These are phyloP conservation scores for Pedionomus torquatus DNA, from an alignment of 2,113 vertebrate genomes.

Conservation along the genomic window DNA sequence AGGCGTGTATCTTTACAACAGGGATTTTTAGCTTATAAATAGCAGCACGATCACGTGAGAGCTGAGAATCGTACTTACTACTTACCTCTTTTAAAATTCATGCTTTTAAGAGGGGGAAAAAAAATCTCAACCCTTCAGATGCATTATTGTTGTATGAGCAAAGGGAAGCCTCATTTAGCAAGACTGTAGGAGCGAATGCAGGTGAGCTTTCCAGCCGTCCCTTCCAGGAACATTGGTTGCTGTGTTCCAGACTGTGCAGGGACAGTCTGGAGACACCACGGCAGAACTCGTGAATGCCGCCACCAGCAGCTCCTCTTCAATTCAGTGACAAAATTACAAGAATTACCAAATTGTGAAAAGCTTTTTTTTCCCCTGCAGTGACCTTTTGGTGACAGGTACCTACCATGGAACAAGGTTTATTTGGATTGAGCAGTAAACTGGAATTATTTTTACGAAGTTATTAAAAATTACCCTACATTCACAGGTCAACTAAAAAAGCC, in stretches of 20 bases:
- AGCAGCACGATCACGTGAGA: background rate
- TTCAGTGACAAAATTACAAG: background rate
- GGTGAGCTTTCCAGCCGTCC: background rate
- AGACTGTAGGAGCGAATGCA: background rate
- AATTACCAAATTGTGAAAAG: background rate
- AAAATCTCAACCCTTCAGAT: background rate
- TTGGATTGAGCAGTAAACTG: background rate
- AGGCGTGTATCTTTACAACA: background rate
- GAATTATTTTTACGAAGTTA: background rate
- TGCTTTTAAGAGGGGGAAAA: background rate
- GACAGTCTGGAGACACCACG: too few species aligned
- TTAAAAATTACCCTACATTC: background rate
- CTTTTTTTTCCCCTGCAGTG: background rate
- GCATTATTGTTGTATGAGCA: background rate
- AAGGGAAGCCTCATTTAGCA: background rate
- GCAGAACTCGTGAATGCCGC: background rate
- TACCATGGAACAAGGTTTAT: background rate
- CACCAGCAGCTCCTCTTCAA: rapidly evolving
- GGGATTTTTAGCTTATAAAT: background rate
- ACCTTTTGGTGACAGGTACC: background rate
- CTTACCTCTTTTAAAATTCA: background rate
- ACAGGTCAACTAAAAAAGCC: background rate
- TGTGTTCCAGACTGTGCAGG: background rate
- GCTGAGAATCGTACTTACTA: background rate
- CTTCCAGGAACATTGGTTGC: background rate